Evolutionary conservation across 2,113 vertebrate genomes (phyloP), one percentile per base, ranked within the genome.

Genomic region (Callopanchax toddi): DNA sequence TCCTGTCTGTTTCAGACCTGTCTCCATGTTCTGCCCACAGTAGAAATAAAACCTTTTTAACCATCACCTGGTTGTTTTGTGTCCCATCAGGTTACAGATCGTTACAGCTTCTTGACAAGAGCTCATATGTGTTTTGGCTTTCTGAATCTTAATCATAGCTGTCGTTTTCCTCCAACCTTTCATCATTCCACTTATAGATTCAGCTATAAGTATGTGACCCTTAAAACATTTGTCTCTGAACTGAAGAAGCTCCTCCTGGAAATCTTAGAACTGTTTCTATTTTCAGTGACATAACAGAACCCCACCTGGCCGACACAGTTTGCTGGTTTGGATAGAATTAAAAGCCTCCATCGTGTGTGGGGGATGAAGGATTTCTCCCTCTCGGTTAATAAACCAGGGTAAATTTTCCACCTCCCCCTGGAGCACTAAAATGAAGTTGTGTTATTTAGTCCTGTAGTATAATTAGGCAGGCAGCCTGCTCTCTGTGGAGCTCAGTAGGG

Each of bases 131-230:
- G 13, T 25, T 9, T 17, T 56, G 6, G 16, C 3, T 40, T 0
- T 22, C 12, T 37, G 3, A 36, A 17, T 23, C 29, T 36, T 6
- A 20, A 12, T 16, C 34, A 22, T 40, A n/a, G n/a, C n/a, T n/a
- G n/a, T n/a, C n/a, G n/a, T n/a, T n/a, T 1, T 29, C 15, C 44
- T 17, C 13, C n/a, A n/a, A n/a, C n/a, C n/a, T n/a, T n/a, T n/a
- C n/a, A n/a, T n/a, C n/a, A n/a, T n/a, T n/a, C n/a, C n/a, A n/a
- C n/a, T n/a, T n/a, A n/a, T n/a, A n/a, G n/a, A n/a, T n/a, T n/a
- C n/a, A n/a, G n/a, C n/a, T n/a, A n/a, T n/a, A n/a, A n/a, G 48
- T 65, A 42, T 49, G 23, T 77, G 74, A 86, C 78, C 81, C 85
- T 87, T 85, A 78, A 66, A 67, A 57, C 68, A 2, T 43, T 60